phyloP scores from a whole-genome alignment of 1,140 invertebrate genomes.

The Reticulitermes speratus region DNA sequence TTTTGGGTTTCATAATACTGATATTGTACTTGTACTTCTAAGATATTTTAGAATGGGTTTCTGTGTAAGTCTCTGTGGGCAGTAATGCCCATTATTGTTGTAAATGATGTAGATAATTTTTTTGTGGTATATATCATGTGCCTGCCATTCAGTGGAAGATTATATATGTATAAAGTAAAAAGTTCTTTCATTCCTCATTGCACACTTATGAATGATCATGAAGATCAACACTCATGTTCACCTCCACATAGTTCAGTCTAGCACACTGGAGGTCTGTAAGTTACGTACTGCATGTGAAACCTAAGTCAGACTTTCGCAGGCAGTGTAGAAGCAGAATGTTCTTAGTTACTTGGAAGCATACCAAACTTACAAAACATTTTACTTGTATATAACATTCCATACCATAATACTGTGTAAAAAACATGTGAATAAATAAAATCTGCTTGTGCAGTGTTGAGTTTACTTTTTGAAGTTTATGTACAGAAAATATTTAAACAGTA shows the following conservation, averaged over 20 bases:
- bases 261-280: background rate
- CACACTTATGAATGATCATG: background rate
- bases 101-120: constrained; percentile 20
- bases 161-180: background rate
- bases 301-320: too few species aligned
- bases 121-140: background rate
- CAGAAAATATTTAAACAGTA: too few species aligned
- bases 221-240: background rate
- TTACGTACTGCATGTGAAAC: background rate
- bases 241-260: background rate
- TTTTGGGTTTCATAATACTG: background rate
- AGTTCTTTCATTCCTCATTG: background rate
- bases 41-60: background rate
- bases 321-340: background rate
- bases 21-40: background rate
- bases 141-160: background rate
- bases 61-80: background rate
- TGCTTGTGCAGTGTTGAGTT: background rate
- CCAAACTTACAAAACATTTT: background rate
- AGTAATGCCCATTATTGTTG: background rate
- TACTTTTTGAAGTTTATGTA: background rate
- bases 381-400: constrained; percentile 19
- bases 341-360: background rate
- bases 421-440: background rate
- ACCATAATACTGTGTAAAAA: background rate